Evolutionary conservation across 1,140 invertebrate species (phyloP), one percentile per base, ranked within the genome.

Genomic region (Protaetia brevitarsis): DNA sequence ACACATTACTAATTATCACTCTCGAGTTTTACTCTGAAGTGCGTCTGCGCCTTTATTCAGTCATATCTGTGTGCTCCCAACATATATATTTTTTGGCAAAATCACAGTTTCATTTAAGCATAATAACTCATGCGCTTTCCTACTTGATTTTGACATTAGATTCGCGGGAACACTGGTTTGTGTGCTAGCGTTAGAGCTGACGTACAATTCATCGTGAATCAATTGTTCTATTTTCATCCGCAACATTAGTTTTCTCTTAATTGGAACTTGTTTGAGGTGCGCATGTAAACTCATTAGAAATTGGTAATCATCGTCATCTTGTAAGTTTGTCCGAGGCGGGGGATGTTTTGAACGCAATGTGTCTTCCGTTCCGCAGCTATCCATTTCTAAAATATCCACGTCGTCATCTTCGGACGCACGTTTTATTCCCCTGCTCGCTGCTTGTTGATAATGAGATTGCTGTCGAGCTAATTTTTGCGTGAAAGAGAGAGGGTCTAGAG

Each of bases 171-270:
- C 13, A 59, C 57, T 29, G 30, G 57, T 59, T 19, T 59, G 57
- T 23, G 57, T 59, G 26, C 27, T 27, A n/a, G 60, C 36, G 19
- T 13, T 34, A 3, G 29, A 23, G 19, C 29, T 29, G 5, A 36
- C 16, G 36, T 68, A 68, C 6, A 68, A 5, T 27, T 68, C 67
- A 16, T 68, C 57, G 41, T 68, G 59, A 23, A 68, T 34, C 10
- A 68, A 11, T 16, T 62, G 65, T 58, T 68, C 67, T 3, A 68
- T 65, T 26, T 68, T 68, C 59, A 68, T 68, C 6, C 67, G 19
- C 27, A 68, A 19, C 27, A 31, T 26, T n/a, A 68, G 28, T 59
- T 68, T 68, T 19, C 58, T 65, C 13, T 57, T 56, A 11, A 34
- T 10, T 7, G 67, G 30, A 16, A 68, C 67, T 57, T 60, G 36